phyloP scores from a whole-genome alignment of 2,888 invertebrate genomes.

The Poecilobothrus nobilitatus region DNA sequence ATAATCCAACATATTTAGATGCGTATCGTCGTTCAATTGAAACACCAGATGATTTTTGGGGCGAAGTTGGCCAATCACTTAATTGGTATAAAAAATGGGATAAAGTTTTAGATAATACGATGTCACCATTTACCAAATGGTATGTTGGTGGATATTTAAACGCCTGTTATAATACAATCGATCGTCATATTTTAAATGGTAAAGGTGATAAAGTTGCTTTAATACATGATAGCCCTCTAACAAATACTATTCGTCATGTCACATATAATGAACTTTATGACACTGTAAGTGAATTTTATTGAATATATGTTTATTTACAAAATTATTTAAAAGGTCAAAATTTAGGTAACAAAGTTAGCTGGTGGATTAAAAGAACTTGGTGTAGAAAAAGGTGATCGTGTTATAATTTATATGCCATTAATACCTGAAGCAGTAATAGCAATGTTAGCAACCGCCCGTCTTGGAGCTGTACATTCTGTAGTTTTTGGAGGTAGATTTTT shows the following conservation, averaged over 20 bases:
- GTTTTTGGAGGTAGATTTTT: conserved; percentile 84
- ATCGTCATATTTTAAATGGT: conserved; percentile 76
- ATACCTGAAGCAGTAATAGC: conserved; percentile 84
- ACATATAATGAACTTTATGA: conserved; percentile 75
- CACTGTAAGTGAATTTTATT: conserved; percentile 50
- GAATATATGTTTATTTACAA: conserved; percentile 4
- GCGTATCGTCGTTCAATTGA: conserved; percentile 60
- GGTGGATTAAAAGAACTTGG: conserved; percentile 70
- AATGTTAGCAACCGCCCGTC: conserved; percentile 77
- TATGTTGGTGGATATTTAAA: conserved; percentile 80
- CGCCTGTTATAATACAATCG: conserved; percentile 87
- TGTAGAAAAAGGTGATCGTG: conserved; percentile 71
- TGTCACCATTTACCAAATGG: conserved; percentile 86
- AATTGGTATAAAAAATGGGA: conserved; percentile 82
- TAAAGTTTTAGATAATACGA: conserved; percentile 71
- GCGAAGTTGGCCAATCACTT: conserved; percentile 61
- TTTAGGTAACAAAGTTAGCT: conserved; percentile 53
- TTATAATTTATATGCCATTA: conserved; percentile 91
- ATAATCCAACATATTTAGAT: conserved; percentile 52
- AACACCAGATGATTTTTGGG: conserved; percentile 80
- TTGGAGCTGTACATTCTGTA: conserved; percentile 89
- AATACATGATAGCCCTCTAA: conserved; percentile 85
- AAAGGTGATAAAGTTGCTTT: conserved; percentile 70
- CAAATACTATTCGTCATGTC: conserved; percentile 63
- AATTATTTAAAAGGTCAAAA: background rate